phyloP scores from a whole-genome alignment of 2,797 vertebrate species.

The Sebastes hubbsi region DNA sequence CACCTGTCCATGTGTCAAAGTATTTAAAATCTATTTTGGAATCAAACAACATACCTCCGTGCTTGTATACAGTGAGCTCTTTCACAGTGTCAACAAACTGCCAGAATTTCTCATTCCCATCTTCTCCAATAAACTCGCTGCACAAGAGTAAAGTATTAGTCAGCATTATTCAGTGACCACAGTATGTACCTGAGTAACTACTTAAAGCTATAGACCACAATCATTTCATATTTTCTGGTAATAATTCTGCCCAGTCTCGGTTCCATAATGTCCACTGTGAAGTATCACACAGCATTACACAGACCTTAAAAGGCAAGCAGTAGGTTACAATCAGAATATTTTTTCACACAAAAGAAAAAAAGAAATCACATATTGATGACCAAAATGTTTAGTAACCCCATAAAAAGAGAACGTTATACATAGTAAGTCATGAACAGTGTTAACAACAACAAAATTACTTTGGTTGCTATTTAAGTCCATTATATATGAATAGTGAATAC shows the following conservation, averaged over 20 bases:
- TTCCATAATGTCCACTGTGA: not conserved
- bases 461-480: not conserved
- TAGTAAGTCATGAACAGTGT: not conserved
- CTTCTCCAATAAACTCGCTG: slow-evolving; percentile 97
- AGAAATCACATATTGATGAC: not conserved
- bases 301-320: not conserved
- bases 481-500: not conserved
- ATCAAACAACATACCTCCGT: slow-evolving; percentile 85
- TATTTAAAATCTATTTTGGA: not conserved
- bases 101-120: slow-evolving; percentile 97
- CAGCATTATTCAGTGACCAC: slow-evolving; percentile 4
- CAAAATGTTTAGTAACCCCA: not conserved
- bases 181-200: not conserved
- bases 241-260: not conserved
- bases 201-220: not conserved
- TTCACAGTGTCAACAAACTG: slow-evolving; percentile 97
- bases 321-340: not conserved
- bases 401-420: not conserved
- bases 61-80: slow-evolving; percentile 93
- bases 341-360: not conserved
- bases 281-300: not conserved
- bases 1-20: not conserved
- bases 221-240: not conserved
- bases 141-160: slow-evolving; percentile 29
- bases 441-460: not conserved